Percentiles rank a stretch among this genome's conserved stretches.
These are phyloP conservation scores for Heliconius eleuchia DNA, from an alignment of 1,140 invertebrate species.

Conservation along the genomic window DNA sequence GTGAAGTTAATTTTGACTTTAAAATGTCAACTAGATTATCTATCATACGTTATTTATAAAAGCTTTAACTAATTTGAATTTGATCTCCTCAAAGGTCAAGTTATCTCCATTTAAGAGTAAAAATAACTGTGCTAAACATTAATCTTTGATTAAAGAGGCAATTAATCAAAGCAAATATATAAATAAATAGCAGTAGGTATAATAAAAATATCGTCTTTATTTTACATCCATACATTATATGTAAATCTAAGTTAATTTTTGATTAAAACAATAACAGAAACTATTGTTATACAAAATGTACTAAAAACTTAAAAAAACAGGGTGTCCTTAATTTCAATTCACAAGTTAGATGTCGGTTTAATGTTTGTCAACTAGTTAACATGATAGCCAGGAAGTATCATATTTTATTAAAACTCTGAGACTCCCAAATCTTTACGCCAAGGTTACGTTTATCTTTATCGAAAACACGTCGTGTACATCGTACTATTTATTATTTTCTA, in stretches of 20 bases:
- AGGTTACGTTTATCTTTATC: conserved; percentile 43
- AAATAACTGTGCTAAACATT: neutral
- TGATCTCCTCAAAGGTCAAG: neutral
- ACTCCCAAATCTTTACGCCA: conserved; percentile 42
- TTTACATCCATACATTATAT: neutral
- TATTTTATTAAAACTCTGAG: conserved; percentile 52
- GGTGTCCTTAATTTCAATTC: conserved; percentile 64
- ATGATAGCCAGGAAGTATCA: conserved; percentile 67
- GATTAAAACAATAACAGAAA: neutral
- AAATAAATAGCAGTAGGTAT: neutral
- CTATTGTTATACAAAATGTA: neutral
- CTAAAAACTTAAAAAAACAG: neutral
- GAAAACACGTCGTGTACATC: neutral
- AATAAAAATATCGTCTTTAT: neutral
- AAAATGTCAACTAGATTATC: neutral
- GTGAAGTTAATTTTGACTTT: neutral
- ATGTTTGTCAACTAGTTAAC: conserved; percentile 71
- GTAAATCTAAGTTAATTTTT: neutral
- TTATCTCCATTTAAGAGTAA: neutral
- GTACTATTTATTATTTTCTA: neutral
- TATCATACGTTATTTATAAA: neutral
- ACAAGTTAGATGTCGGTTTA: conserved; percentile 50
- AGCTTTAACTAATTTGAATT: neutral
- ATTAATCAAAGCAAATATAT: neutral
- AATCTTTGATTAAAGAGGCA: neutral